phyloP scores from a whole-genome alignment of 2,888 invertebrate genomes.

The Acheta domesticus region DNA sequence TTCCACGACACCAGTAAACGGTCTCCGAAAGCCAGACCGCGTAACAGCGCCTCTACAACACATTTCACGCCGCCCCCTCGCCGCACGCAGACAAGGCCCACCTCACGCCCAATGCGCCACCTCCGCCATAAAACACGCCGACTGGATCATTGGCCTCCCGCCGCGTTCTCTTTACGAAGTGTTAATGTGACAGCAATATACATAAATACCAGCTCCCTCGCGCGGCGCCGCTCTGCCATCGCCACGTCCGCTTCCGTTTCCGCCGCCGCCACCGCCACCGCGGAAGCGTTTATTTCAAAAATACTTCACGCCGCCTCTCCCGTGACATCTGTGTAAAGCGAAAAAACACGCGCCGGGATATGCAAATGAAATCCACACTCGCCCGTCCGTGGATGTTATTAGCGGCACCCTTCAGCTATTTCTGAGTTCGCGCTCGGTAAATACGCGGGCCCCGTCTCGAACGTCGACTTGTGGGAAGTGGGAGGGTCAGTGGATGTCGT shows the following conservation, averaged over 20 bases:
- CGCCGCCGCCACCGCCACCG: not conserved
- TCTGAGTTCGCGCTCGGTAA: not conserved
- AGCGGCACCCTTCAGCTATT: not conserved
- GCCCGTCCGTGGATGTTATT: too few relatives aligned
- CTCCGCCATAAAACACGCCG: not conserved
- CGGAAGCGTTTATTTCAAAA: conserved; percentile 8
- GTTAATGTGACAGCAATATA: conserved; percentile 7
- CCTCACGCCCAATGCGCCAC: not conserved
- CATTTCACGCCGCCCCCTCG: not conserved
- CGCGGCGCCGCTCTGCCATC: not conserved
- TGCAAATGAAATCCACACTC: not conserved
- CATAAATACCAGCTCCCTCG: not conserved
- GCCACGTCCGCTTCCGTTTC: conserved; percentile 1
- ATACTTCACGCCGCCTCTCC: not conserved
- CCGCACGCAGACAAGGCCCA: not conserved
- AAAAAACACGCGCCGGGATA: not conserved
- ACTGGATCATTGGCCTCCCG: not conserved
- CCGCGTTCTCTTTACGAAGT: not conserved
- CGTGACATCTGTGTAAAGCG: conserved; percentile 1
- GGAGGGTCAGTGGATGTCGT: not conserved
- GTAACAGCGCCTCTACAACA: not conserved
- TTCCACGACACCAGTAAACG: too few relatives aligned
- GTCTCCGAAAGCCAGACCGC: too few relatives aligned
- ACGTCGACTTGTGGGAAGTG: not conserved
- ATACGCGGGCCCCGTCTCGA: not conserved